Conservation (phyloP, 2,113 vertebrate species). For the Coptodon bakossiorum region DNA sequence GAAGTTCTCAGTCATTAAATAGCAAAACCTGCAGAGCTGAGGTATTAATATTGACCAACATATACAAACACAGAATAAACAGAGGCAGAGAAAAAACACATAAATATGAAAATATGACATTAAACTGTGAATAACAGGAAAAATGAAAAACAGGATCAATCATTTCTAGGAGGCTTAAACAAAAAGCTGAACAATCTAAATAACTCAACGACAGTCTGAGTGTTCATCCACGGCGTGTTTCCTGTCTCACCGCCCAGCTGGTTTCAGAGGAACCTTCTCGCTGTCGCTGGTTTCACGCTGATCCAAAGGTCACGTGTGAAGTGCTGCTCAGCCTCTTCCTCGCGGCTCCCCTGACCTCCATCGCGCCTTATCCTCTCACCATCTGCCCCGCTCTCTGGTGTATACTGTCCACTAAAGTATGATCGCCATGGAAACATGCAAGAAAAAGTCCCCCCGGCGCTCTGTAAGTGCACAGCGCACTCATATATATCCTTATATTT, state of each 20-base stretch:
- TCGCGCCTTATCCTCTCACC: constrained; percentile 17
- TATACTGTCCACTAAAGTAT: not conserved
- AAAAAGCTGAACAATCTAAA: not conserved
- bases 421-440: constrained; percentile 18
- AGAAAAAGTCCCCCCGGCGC: not conserved
- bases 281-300: not conserved
- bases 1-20: not conserved
- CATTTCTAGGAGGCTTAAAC: not conserved
- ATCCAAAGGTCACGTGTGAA: not conserved
- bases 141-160: not conserved
- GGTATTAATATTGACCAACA: not conserved
- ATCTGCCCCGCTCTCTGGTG: constrained; percentile 13
- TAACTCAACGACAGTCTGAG: not conserved
- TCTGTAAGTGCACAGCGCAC: not conserved
- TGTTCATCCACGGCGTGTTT: not conserved
- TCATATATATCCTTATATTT: not conserved
- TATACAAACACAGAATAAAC: not conserved
- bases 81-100: not conserved
- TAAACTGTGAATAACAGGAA: not conserved
- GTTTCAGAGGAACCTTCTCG: not conserved
- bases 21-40: not conserved
- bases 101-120: not conserved
- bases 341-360: constrained; percentile 5
- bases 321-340: not conserved
- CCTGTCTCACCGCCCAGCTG: not conserved